These are phyloP conservation scores for Agrochola circellaris DNA, from an alignment of 2,888 invertebrate genomes.

Conservation along the genomic window DNA sequence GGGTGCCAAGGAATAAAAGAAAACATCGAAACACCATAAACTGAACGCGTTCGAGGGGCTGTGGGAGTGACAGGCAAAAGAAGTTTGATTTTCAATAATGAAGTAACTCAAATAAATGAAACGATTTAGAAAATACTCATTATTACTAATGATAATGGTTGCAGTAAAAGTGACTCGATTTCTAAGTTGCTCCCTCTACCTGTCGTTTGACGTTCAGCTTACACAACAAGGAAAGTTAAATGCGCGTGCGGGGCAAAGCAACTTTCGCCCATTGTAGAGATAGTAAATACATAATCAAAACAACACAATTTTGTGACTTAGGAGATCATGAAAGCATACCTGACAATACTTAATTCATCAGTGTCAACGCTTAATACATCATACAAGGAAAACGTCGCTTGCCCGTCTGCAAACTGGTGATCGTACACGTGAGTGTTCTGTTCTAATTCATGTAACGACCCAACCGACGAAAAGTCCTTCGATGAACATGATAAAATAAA, in stretches of 20 bases:
- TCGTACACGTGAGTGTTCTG: constrained; percentile 76
- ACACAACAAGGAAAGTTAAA: constrained; percentile 90
- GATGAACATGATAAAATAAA: constrained; percentile 87
- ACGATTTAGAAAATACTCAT: constrained; percentile 69
- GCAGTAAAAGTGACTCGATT: constrained; percentile 86
- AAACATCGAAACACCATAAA: constrained; percentile 84
- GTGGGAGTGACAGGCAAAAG: constrained; percentile 66
- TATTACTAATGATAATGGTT: constrained; percentile 77
- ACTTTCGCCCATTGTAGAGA: constrained; percentile 89
- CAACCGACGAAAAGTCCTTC: constrained; percentile 84
- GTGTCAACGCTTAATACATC: constrained; percentile 61
- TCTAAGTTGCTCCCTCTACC: constrained; percentile 88
- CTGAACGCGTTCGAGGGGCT: constrained; percentile 74
- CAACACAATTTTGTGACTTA: constrained; percentile 65
- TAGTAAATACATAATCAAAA: constrained; percentile 71
- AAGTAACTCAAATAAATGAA: constrained; percentile 62
- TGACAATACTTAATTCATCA: constrained; percentile 61
- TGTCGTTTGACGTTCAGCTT: constrained; percentile 86
- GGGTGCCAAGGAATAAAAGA: constrained; percentile 85
- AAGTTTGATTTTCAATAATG: constrained; percentile 57
- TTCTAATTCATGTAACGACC: constrained; percentile 78
- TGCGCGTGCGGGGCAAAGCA: constrained; percentile 85
- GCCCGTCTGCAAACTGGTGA: constrained; percentile 60
- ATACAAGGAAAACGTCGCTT: constrained; percentile 60
- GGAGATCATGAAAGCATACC: constrained; percentile 58